These are phyloP conservation scores for Dryobates pubescens DNA, from an alignment of 2,797 vertebrate species.

Conservation along the genomic window DNA sequence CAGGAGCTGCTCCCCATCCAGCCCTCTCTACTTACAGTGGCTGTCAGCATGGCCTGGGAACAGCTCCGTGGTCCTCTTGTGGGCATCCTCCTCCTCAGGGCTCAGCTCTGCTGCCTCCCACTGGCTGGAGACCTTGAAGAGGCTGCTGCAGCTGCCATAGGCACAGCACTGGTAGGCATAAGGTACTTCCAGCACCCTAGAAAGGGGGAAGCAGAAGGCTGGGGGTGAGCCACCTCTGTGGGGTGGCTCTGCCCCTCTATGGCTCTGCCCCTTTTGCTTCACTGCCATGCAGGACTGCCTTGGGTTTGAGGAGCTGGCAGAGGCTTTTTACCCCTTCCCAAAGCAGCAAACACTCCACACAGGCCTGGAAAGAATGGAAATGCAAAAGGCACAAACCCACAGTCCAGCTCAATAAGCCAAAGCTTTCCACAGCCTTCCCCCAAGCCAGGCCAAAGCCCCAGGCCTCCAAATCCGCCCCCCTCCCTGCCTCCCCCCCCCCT, in stretches of 20 bases:
- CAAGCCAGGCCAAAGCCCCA: no score
- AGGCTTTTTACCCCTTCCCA: no score
- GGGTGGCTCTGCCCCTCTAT: neutral
- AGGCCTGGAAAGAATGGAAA: no score
- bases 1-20: neutral
- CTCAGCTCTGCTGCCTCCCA: slow-evolving; percentile 83
- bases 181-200: slow-evolving; percentile 92
- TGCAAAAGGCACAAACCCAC: no score
- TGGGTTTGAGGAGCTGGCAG: no score
- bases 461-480: no score
- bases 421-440: no score
- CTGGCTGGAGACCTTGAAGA: slow-evolving; percentile 82
- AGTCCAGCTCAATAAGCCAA: no score
- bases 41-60: slow-evolving; percentile 85
- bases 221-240: neutral
- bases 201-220: neutral
- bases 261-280: neutral
- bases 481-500: no score
- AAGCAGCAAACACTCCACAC: no score
- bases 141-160: slow-evolving; percentile 84
- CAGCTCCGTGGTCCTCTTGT: slow-evolving; percentile 83
- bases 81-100: slow-evolving; percentile 84
- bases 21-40: slow-evolving; percentile 83
- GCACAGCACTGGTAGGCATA: slow-evolving; percentile 96
- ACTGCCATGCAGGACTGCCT: neutral